phyloP scores from a whole-genome alignment of 2,888 invertebrate species.

The Cryptophagus acutangulus region DNA sequence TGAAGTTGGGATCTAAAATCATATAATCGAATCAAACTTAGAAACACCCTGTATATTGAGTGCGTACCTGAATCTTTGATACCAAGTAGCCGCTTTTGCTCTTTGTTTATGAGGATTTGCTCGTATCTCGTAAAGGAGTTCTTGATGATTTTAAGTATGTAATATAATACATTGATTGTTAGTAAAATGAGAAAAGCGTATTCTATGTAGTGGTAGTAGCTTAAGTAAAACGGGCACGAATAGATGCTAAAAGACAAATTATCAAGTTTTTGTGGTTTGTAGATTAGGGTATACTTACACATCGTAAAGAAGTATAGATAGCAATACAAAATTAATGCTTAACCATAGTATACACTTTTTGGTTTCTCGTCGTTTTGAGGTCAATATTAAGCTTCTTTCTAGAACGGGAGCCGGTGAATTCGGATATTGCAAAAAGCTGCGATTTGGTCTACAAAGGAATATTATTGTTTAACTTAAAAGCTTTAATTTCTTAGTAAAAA shows the following conservation, averaged over 20 bases:
- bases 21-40: constrained; percentile 10
- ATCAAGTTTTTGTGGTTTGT: background rate
- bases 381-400: constrained; percentile 52
- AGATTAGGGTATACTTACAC: constrained; percentile 50
- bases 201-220: constrained; percentile 47
- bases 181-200: constrained; percentile 12
- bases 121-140: background rate
- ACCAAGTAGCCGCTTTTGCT: constrained; percentile 51
- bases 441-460: too few species aligned
- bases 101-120: constrained; percentile 14
- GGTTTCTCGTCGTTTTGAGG: constrained; percentile 51
- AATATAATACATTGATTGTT: constrained; percentile 40
- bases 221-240: constrained; percentile 49
- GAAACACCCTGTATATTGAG: too few species aligned
- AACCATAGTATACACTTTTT: constrained; percentile 57
- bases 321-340: constrained; percentile 52
- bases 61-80: constrained; percentile 9
- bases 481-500: too few species aligned
- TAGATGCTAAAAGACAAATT: constrained; percentile 38
- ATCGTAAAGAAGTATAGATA: constrained; percentile 56
- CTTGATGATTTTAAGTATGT: constrained; percentile 50
- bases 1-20: constrained; percentile 34
- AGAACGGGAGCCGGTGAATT: too few species aligned
- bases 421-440: too few species aligned
- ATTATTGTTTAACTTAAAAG: too few species aligned